Evolutionary conservation across 2,797 vertebrate genomes (phyloP).

Genomic region (Acipenser ruthenus): DNA sequence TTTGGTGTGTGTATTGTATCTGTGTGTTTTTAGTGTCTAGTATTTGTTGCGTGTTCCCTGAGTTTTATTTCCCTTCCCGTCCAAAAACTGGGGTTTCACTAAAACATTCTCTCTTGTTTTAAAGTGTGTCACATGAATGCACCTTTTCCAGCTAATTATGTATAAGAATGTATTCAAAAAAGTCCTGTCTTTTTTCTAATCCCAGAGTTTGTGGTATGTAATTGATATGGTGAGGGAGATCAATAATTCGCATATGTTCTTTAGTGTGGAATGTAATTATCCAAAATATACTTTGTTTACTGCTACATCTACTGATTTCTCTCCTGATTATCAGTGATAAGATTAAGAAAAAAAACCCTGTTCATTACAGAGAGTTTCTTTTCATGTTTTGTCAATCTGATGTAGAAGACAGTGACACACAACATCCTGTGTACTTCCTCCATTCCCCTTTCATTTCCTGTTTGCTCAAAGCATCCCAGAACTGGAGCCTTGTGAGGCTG

Average conservation of each 20-base stretch:
- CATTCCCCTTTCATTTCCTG: constrained; percentile 58
- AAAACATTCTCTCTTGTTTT: too few species aligned
- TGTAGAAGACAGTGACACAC: constrained; percentile 45
- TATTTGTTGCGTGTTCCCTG: too few species aligned
- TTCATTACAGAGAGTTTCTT: constrained; percentile 9
- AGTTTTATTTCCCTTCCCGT: too few species aligned
- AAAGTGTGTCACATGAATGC: too few species aligned
- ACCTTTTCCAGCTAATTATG: too few species aligned
- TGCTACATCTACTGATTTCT: too few species aligned
- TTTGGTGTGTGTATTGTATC: too few species aligned
- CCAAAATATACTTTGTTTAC: too few species aligned
- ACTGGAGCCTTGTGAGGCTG: constrained; percentile 6
- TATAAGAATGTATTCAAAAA: constrained; percentile 1
- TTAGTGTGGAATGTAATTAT: background rate
- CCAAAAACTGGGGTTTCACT: too few species aligned
- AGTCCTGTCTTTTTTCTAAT: constrained; percentile 15
- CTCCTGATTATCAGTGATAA: too few species aligned
- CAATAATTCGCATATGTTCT: constrained; percentile 2
- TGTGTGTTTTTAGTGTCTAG: too few species aligned
- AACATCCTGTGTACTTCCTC: constrained; percentile 65
- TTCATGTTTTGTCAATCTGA: constrained; percentile 22
- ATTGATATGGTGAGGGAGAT: background rate
- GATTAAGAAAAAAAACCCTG: too few species aligned
- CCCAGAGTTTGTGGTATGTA: background rate
- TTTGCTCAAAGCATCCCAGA: constrained; percentile 33